These are phyloP conservation scores for Melanogrammus aeglefinus DNA, from an alignment of 2,797 vertebrate genomes.

Conservation along the genomic window DNA sequence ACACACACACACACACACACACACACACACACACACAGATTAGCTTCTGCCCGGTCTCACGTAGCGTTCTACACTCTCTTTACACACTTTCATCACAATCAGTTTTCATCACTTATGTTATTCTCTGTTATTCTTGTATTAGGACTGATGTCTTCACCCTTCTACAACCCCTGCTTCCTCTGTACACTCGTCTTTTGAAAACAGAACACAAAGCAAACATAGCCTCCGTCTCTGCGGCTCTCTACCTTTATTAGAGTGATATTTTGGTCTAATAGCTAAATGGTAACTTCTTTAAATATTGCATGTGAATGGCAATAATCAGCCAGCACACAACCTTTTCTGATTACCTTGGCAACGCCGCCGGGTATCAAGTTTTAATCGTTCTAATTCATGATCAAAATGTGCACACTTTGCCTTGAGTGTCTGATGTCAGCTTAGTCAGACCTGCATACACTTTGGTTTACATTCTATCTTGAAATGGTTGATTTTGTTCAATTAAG, in stretches of 20 bases:
- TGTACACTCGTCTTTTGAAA: too few relatives aligned
- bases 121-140: slow-evolving; percentile 4
- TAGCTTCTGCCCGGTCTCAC: background rate
- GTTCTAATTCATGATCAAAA: background rate
- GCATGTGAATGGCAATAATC: background rate
- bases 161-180: background rate
- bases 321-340: background rate
- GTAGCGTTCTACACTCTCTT: background rate
- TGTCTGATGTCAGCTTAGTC: background rate
- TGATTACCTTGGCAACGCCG: background rate
- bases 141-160: too few relatives aligned
- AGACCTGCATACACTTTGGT: background rate
- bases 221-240: background rate
- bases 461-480: background rate
- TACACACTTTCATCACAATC: slow-evolving; percentile 3
- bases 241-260: background rate
- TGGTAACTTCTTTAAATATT: background rate
- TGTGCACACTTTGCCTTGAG: background rate
- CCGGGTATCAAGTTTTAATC: background rate
- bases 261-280: background rate
- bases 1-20: too few relatives aligned
- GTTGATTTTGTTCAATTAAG: background rate
- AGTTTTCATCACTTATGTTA: slow-evolving; percentile 9
- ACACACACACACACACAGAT: slow-evolving; percentile 1
- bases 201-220: too few relatives aligned